phyloP scores from a whole-genome alignment of 2,888 invertebrate species.

The Ormyrus nitidulus region DNA sequence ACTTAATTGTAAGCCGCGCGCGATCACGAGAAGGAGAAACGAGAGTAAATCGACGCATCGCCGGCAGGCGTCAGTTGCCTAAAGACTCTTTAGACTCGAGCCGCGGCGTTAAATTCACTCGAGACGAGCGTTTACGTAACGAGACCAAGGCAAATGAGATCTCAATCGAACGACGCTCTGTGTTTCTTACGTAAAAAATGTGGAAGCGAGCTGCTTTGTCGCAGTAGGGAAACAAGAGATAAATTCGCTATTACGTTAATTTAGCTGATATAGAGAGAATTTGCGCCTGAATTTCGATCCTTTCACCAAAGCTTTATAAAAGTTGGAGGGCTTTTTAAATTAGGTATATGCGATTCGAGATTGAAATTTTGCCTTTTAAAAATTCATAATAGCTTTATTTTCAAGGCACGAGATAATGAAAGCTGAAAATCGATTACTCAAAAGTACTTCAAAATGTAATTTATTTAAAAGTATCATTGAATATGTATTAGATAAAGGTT shows the following conservation, averaged over 20 bases:
- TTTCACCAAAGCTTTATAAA: too few species aligned
- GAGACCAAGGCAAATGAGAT: slow-evolving; percentile 42
- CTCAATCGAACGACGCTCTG: slow-evolving; percentile 12
- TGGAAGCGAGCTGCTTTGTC: too few species aligned
- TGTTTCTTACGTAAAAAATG: slow-evolving; percentile 33
- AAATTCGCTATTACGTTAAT: background rate
- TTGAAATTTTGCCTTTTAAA: too few species aligned
- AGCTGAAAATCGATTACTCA: too few species aligned
- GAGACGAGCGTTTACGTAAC: slow-evolving; percentile 30
- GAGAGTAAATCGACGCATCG: slow-evolving; percentile 18
- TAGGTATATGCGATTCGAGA: too few species aligned
- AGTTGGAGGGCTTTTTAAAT: too few species aligned
- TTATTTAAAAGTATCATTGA: too few species aligned
- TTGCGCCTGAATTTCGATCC: background rate
- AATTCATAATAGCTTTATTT: too few species aligned
- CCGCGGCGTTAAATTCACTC: slow-evolving; percentile 5
- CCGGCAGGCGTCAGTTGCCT: background rate
- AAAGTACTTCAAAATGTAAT: too few species aligned
- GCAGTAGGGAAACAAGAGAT: slow-evolving; percentile 16
- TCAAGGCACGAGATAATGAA: too few species aligned
- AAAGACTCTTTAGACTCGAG: background rate
- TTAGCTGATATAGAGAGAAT: background rate
- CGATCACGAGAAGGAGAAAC: background rate
- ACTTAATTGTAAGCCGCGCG: background rate
- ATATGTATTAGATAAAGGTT: background rate